Evolutionary conservation across 1,140 invertebrate genomes (phyloP), one percentile per base, ranked within the genome.

Genomic region (Heliconius eleuchia): DNA sequence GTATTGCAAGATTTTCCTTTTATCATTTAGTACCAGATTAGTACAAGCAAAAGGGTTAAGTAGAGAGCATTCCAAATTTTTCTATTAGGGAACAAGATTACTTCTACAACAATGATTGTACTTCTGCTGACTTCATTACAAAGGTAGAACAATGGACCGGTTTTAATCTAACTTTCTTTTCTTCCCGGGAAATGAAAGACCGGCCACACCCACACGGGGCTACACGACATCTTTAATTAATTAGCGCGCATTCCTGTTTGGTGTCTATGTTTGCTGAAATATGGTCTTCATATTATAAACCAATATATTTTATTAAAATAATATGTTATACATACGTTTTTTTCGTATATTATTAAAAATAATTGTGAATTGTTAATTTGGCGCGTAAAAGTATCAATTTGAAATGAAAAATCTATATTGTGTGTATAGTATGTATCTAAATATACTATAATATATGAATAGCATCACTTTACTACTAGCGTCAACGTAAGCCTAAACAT

Each of bases 81-180:
- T 77, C 50, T 75, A 80, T 75, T 82, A 73, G 71, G 80, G 57
- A 83, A 80, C 77, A 73, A 78, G 73, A 80, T 83, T 83, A 77
- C 78, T 77, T 80, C 74, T 78, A 87, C 85, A 86, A 88, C 86
- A 83, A 82, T 81, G 81, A 80, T 79, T 71, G 81, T 73, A 81
- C 73, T 81, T 77, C 80, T 90, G 87, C 87, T 86, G 88, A 86
- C 86, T 85, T 82, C 86, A 87, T 85, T 87, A 92, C 91, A 91
- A 91, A 90, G 80, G 87, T 81, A 66, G 86, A 84, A 93, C 91
- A 93, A 93, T 91, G 89, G 87, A 82, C 87, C 87, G 77, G 87
- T 84, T 92, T 92, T 93, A 92, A 92, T 93, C 90, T 91, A 92
- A 91, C 89, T 92, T 92, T 92, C 91, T 91, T 92, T 90, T 85